Conservation (phyloP, 1,140 invertebrate species). For the Drosophila micromelanica region DNA sequence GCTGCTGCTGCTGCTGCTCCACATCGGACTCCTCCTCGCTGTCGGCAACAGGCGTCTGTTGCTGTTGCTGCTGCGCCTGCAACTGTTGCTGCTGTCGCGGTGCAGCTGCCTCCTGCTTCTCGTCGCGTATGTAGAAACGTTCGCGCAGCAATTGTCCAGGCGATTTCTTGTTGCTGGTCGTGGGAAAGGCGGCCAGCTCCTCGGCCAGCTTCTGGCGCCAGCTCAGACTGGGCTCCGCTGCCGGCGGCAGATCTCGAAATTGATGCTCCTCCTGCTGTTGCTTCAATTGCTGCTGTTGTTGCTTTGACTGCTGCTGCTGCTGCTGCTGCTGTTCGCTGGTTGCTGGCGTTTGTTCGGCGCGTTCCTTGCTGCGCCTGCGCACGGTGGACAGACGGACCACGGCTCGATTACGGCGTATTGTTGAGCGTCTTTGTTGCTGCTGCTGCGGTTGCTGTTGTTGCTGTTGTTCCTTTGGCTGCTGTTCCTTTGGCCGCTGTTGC, state of each 20-base stretch:
- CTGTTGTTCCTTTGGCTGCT: conserved; percentile 6
- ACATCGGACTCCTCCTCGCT: conserved; percentile 11
- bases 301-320: conserved; percentile 5
- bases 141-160: conserved; percentile 90
- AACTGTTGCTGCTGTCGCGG: conserved; percentile 13
- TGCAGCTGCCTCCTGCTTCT: conserved; percentile 72
- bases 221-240: conserved; percentile 71
- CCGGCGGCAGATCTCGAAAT: conserved; percentile 65
- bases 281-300: conserved; percentile 58
- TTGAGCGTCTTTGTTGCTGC: conserved; percentile 84
- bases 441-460: background rate
- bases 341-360: conserved; percentile 15
- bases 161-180: conserved; percentile 86
- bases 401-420: conserved; percentile 88
- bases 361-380: conserved; percentile 86
- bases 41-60: conserved; percentile 26
- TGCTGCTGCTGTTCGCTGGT: background rate
- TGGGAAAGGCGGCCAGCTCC: conserved; percentile 84
- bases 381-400: conserved; percentile 89
- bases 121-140: conserved; percentile 90
- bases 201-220: conserved; percentile 88
- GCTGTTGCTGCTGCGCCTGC: conserved; percentile 1
- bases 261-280: conserved; percentile 65
- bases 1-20: background rate
- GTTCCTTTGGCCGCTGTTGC: conserved; percentile 7